Conservation (phyloP, 1,140 invertebrate genomes). For the Lethrus apterus region DNA sequence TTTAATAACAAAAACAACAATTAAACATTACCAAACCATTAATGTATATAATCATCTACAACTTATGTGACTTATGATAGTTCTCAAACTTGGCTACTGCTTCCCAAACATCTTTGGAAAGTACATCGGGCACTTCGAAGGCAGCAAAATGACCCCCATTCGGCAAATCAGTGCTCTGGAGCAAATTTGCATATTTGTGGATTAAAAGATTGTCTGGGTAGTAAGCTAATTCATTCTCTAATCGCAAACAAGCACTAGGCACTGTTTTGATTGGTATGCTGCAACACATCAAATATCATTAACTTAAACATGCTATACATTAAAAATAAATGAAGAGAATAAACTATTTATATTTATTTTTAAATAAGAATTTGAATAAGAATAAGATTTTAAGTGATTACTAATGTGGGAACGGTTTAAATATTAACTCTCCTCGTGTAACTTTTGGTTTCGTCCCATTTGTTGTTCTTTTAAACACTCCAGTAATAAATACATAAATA, state of each 20-base stretch:
- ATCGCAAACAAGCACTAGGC: slow-evolving; percentile 8
- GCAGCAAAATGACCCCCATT: slow-evolving; percentile 16
- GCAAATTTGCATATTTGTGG: slow-evolving; percentile 6
- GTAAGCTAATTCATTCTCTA: slow-evolving; percentile 9
- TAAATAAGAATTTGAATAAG: too few species aligned
- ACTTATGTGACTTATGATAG: neutral
- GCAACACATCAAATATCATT: too few species aligned
- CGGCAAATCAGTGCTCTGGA: slow-evolving; percentile 7
- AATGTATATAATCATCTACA: too few species aligned
- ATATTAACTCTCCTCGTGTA: too few species aligned
- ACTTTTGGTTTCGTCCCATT: too few species aligned
- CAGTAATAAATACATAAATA: too few species aligned
- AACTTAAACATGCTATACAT: too few species aligned
- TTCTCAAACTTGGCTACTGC: slow-evolving; percentile 8
- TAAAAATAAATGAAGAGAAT: too few species aligned
- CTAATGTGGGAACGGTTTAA: too few species aligned
- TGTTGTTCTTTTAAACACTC: too few species aligned
- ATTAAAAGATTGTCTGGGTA: slow-evolving; percentile 1
- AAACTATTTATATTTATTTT: too few species aligned
- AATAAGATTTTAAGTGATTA: too few species aligned
- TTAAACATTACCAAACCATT: neutral
- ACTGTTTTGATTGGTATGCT: slow-evolving; percentile 5
- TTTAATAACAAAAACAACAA: neutral
- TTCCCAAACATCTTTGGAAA: slow-evolving; percentile 10
- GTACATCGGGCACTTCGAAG: slow-evolving; percentile 12